Base-by-base conservation (phyloP, 2,888 invertebrate species). In the Acanthacorydalis orientalis region DNA sequence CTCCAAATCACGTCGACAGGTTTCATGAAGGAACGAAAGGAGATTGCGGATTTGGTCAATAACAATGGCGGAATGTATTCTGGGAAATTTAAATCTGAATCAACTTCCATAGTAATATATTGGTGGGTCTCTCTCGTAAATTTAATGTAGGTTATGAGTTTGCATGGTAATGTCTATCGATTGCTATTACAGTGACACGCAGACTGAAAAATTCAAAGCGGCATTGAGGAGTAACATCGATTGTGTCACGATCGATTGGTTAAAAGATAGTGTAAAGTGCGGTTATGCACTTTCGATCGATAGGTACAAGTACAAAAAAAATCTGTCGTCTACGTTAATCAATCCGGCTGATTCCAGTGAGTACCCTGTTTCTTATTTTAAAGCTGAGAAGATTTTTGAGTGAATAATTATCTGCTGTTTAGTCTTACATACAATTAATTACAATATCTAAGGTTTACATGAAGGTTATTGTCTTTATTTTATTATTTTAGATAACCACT, bases 1-100 rank as follows among this genome's bases (percentile, higher is more conserved):
- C 68, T 90, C 1, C 74, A 77, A 55, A 76, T 91, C 2, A 85
- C 85, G 1, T 80, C 84, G 0, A 86, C 92, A 0, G 88, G 88
- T 10, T 66, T 90, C 15, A 68, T 69, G 51, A 66, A 68, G 16
- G 77, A 84, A 46, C 81, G 83, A 54, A 70, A 72, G 37, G 67
- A 75, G 52, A 65, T 86, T 0, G 75, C 77, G 64, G 73, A 74
- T 46, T 56, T 84, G 2, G 75, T 95, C 0, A 77, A 74, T 52
- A 69, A 75, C 35, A 76, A 90, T 60, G 93, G 92, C 51, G 81
- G 82, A 2, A 69, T 56, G 2, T 78, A 60, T 51, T 57, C 54
- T 16, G 60, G 59, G 31, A 57, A 59, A 54, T 1, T 77, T 64
- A 52, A 69, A 56, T 67, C 75, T 49, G 65, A 68, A 49, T 68